These are phyloP conservation scores for Dexiosoma caninum DNA, from an alignment of 2,888 invertebrate genomes.

Conservation along the genomic window DNA sequence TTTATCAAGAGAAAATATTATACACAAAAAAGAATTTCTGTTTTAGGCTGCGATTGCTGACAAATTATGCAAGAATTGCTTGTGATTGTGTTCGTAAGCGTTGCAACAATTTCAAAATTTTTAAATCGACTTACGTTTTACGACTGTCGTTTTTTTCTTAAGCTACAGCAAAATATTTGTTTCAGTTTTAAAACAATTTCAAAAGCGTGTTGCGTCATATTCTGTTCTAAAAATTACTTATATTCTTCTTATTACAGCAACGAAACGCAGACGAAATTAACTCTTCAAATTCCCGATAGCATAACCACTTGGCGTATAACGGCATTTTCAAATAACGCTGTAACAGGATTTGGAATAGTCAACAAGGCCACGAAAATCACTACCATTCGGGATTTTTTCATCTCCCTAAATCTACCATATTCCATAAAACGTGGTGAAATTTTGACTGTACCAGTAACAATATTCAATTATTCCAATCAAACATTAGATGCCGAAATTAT, in stretches of 20 bases:
- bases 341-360: conserved; percentile 85
- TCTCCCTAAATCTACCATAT: conserved; percentile 86
- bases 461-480: conserved; percentile 90
- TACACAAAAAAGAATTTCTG: too few species aligned
- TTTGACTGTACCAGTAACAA: conserved; percentile 89
- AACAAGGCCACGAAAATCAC: conserved; percentile 79
- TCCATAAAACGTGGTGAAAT: conserved; percentile 89
- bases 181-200: too few species aligned
- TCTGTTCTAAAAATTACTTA: background rate
- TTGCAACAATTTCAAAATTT: too few species aligned
- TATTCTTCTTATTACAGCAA: background rate
- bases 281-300: conserved; percentile 82
- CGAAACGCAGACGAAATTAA: conserved; percentile 12
- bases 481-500: conserved; percentile 88
- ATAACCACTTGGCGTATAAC: conserved; percentile 89
- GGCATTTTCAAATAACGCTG: conserved; percentile 86
- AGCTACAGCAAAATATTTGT: too few species aligned
- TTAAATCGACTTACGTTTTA: too few species aligned
- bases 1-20: too few species aligned
- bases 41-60: too few species aligned
- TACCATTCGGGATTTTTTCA: conserved; percentile 87
- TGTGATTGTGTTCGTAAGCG: too few species aligned
- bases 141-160: too few species aligned
- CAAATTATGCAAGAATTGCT: too few species aligned
- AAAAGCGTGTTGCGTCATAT: too few species aligned